phyloP scores from a whole-genome alignment of 1,140 invertebrate species.

The Dreissena rostriformis region DNA sequence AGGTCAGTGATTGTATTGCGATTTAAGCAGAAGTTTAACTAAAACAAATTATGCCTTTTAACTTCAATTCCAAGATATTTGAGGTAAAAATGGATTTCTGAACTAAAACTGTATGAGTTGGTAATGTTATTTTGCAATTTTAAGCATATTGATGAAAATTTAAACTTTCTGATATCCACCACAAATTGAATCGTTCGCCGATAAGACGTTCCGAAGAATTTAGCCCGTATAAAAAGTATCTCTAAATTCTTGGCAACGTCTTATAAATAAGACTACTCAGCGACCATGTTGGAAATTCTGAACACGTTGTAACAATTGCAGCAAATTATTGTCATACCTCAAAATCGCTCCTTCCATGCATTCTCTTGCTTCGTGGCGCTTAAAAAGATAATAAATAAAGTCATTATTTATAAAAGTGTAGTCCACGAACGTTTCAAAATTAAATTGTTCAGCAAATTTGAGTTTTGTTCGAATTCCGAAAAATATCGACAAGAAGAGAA shows the following conservation, averaged over 20 bases:
- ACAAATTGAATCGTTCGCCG: background rate
- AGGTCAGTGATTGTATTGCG: too few species aligned
- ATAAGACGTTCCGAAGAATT: background rate
- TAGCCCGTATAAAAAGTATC: background rate
- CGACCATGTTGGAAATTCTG: slow-evolving; percentile 27
- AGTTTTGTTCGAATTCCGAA: slow-evolving; percentile 10
- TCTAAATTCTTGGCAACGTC: slow-evolving; percentile 21
- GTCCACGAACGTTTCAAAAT: background rate
- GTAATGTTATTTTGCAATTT: too few species aligned
- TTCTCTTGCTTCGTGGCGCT: slow-evolving; percentile 62
- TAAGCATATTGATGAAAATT: too few species aligned
- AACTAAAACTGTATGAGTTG: too few species aligned
- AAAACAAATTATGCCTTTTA: too few species aligned
- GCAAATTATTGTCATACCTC: slow-evolving; percentile 54
- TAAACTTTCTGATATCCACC: background rate
- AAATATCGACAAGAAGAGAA: background rate
- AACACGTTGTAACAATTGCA: slow-evolving; percentile 6
- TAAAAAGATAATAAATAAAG: slow-evolving; percentile 36
- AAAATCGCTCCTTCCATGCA: slow-evolving; percentile 54
- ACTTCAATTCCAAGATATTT: too few species aligned
- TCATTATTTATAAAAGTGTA: background rate
- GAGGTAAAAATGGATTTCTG: too few species aligned
- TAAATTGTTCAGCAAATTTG: background rate
- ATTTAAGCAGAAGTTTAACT: too few species aligned
- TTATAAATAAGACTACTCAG: slow-evolving; percentile 34